Conservation (phyloP, 2,113 vertebrate genomes). For the Potamarius usumacintae region DNA sequence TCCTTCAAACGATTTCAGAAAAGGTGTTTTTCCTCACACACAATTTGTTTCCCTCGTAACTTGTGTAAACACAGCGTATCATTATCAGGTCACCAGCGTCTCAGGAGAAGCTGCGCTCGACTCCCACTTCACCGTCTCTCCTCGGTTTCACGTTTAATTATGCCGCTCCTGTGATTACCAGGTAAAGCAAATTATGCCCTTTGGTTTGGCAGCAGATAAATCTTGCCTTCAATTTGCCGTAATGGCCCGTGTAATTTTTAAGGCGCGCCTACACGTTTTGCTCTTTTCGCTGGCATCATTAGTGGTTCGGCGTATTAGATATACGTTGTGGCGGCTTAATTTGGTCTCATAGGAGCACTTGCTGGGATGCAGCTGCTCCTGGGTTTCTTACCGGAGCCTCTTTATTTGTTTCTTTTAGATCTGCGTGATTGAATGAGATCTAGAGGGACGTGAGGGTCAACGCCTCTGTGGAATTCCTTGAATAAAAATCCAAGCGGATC, state of each 20-base stretch:
- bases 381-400: slow-evolving; percentile 65
- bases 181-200: slow-evolving; percentile 72
- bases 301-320: slow-evolving; percentile 75
- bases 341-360: slow-evolving; percentile 73
- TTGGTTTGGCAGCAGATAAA: slow-evolving; percentile 74
- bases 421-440: slow-evolving; percentile 73
- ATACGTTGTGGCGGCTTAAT: slow-evolving; percentile 74
- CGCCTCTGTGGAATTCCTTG: slow-evolving; percentile 59
- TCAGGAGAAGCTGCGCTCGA: slow-evolving; percentile 27
- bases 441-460: slow-evolving; percentile 62
- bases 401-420: slow-evolving; percentile 78
- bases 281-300: slow-evolving; percentile 74
- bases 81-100: slow-evolving; percentile 23
- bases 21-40: background rate
- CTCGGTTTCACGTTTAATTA: slow-evolving; percentile 68
- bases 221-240: slow-evolving; percentile 71
- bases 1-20: background rate
- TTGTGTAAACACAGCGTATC: slow-evolving; percentile 28
- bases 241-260: slow-evolving; percentile 78
- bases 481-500: slow-evolving; percentile 34
- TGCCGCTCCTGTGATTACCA: slow-evolving; percentile 66
- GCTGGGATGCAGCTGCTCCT: slow-evolving; percentile 70
- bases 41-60: slow-evolving; percentile 4
- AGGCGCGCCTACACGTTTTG: slow-evolving; percentile 69
- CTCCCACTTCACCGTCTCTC: slow-evolving; percentile 33